phyloP scores from a whole-genome alignment of 2,113 vertebrate genomes.

The Alaudala cheleensis region DNA sequence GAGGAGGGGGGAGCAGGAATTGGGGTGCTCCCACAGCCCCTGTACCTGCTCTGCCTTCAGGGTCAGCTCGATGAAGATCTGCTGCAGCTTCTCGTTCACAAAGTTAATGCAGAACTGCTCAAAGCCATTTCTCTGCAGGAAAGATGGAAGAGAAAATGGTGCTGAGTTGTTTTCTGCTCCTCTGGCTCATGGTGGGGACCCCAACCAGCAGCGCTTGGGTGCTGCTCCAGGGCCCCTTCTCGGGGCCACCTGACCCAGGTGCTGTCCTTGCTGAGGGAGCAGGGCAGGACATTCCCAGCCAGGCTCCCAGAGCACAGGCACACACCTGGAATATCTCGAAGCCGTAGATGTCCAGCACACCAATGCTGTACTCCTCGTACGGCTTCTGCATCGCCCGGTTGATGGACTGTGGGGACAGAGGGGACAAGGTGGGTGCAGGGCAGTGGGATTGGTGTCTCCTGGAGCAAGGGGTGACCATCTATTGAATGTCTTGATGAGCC shows the following conservation, averaged over 20 bases:
- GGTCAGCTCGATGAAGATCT: conserved; percentile 98
- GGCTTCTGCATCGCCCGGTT: conserved; percentile 95
- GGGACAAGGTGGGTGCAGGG: background rate
- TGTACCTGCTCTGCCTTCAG: conserved; percentile 95
- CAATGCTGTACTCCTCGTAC: conserved; percentile 87
- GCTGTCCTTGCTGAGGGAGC: background rate
- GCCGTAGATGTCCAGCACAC: conserved; percentile 96
- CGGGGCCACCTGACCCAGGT: rapidly evolving
- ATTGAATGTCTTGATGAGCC: too few species aligned
- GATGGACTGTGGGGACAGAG: conserved; percentile 76
- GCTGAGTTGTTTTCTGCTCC: background rate
- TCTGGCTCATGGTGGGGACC: rapidly evolving
- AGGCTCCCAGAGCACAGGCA: background rate
- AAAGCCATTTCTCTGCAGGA: conserved; percentile 90
- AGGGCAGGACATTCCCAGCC: background rate
- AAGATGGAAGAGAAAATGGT: background rate
- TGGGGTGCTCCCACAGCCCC: background rate
- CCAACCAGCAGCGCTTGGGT: background rate
- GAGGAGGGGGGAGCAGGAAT: background rate
- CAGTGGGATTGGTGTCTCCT: rapidly evolving
- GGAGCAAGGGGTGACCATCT: background rate
- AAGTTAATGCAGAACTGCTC: conserved; percentile 99
- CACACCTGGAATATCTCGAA: conserved; percentile 97
- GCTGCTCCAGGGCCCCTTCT: background rate
- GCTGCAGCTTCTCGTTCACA: conserved; percentile 97